Conservation (phyloP, 1,140 invertebrate genomes). For the Helicorthomorpha holstii region DNA sequence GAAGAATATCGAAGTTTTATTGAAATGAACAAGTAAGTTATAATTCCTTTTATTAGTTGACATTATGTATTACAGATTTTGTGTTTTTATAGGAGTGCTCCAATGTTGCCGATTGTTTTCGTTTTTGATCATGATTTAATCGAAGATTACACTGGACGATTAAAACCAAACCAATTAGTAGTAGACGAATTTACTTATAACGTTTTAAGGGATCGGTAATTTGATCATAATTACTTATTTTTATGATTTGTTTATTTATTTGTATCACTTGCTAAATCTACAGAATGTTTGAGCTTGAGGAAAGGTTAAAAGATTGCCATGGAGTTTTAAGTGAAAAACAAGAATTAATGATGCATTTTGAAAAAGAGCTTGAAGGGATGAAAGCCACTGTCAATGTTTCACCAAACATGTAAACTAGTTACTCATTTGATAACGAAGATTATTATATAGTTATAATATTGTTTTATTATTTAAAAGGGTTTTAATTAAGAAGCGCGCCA, state of each 20-base stretch:
- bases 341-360: conserved; percentile 20
- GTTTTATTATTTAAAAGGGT: conserved; percentile 16
- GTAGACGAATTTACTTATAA: conserved; percentile 66
- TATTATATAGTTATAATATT: background rate
- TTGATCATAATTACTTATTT: background rate
- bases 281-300: conserved; percentile 53
- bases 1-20: conserved; percentile 24
- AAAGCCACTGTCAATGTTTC: conserved; percentile 10
- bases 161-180: conserved; percentile 61
- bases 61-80: background rate
- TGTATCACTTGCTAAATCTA: conserved; percentile 2
- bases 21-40: conserved; percentile 16
- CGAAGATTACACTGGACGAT: conserved; percentile 36
- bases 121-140: conserved; percentile 67
- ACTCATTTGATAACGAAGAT: background rate
- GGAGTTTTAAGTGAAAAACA: conserved; percentile 22
- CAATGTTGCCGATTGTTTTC: conserved; percentile 51
- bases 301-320: conserved; percentile 40
- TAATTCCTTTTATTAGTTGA: background rate
- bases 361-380: conserved; percentile 20
- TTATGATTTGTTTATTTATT: conserved; percentile 1
- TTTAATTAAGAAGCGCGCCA: conserved; percentile 18
- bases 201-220: conserved; percentile 20
- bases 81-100: conserved; percentile 41
- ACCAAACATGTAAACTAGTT: background rate